Conservation (phyloP, 2,888 invertebrate genomes). For the Nymphalis polychloros region DNA sequence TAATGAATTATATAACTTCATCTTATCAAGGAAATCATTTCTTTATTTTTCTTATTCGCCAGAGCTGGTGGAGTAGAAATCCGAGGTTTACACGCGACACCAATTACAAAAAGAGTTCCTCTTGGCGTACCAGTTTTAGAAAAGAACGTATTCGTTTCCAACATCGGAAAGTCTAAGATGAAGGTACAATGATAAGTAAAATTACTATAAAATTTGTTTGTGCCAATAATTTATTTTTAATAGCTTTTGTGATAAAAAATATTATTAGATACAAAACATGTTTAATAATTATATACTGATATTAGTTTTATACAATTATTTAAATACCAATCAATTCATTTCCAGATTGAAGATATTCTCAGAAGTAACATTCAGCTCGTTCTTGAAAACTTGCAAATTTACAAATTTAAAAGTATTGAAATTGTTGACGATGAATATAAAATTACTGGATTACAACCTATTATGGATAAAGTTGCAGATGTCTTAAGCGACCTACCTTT, state of each 20-base stretch:
- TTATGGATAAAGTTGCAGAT: slow-evolving; percentile 80
- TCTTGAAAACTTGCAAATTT: slow-evolving; percentile 85
- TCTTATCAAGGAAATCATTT: neutral
- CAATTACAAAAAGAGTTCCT: slow-evolving; percentile 85
- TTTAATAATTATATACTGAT: neutral
- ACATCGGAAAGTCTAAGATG: slow-evolving; percentile 72
- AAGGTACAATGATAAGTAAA: slow-evolving; percentile 48
- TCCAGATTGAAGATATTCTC: slow-evolving; percentile 77
- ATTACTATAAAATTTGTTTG: too few relatives aligned
- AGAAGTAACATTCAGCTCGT: slow-evolving; percentile 85
- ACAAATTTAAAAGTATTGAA: slow-evolving; percentile 84
- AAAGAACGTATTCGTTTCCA: slow-evolving; percentile 87
- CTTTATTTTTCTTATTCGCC: neutral
- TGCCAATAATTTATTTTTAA: too few relatives aligned
- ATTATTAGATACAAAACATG: too few relatives aligned
- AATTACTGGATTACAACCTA: slow-evolving; percentile 67
- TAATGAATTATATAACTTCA: too few relatives aligned
- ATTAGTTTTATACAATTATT: neutral
- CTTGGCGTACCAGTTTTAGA: slow-evolving; percentile 90
- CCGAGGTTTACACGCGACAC: slow-evolving; percentile 87
- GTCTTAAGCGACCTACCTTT: slow-evolving; percentile 85
- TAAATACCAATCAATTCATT: neutral
- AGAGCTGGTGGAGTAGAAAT: slow-evolving; percentile 90
- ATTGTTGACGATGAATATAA: slow-evolving; percentile 77
- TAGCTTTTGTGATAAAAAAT: neutral